phyloP scores from a whole-genome alignment of 2,888 invertebrate genomes.

The Perithous albicinctus region DNA sequence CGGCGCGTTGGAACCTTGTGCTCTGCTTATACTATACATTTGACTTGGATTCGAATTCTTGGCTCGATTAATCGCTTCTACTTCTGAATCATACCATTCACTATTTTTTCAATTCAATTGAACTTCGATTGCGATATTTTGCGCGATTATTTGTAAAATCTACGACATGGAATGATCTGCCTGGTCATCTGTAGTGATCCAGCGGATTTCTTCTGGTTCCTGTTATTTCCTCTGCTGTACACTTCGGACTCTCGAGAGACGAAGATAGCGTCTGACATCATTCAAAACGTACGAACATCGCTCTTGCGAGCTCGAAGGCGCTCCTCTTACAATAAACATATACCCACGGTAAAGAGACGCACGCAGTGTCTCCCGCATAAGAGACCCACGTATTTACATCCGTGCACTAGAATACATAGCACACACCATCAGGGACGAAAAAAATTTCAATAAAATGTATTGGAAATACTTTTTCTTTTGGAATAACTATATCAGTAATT shows the following conservation, averaged over 20 bases:
- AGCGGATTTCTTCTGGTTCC: conserved; percentile 16
- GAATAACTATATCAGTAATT: too few species aligned
- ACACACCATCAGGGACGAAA: too few species aligned
- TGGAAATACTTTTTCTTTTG: too few species aligned
- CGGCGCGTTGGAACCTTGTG: conserved; percentile 34
- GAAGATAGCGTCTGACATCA: conserved; percentile 58
- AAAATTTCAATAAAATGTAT: too few species aligned
- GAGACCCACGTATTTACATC: conserved; percentile 22
- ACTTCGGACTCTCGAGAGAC: conserved; percentile 8
- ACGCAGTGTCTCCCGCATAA: conserved; percentile 10
- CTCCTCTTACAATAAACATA: conserved; percentile 50
- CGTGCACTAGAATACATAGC: background rate
- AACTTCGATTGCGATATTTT: background rate
- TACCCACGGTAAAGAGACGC: conserved; percentile 15
- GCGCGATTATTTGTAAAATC: background rate
- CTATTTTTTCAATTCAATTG: background rate
- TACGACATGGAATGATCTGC: conserved; percentile 4
- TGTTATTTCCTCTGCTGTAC: conserved; percentile 4
- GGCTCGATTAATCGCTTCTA: background rate
- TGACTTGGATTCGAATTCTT: background rate
- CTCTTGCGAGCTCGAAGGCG: conserved; percentile 1
- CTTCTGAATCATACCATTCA: background rate
- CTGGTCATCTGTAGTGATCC: conserved; percentile 30
- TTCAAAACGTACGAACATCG: background rate
- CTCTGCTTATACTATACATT: background rate